Evolutionary conservation across 2,888 invertebrate genomes (phyloP).

Genomic region (Parthenolecanium corni): DNA sequence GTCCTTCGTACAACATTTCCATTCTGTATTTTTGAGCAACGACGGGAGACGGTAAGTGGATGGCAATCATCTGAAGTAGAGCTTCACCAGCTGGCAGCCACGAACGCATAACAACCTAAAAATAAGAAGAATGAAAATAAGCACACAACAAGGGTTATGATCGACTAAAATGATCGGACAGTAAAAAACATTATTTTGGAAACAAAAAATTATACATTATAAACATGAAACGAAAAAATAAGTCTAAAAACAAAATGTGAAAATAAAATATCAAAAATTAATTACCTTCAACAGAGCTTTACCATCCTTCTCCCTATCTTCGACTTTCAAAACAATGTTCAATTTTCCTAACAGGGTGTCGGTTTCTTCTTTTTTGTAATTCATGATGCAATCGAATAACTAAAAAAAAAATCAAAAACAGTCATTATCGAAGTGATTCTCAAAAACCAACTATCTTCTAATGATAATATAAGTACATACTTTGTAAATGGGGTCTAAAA

Average conservation of each 20-base stretch:
- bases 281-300: slow-evolving; percentile 81
- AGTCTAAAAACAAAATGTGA: not conserved
- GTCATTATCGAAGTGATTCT: not conserved
- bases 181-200: not conserved
- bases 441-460: not conserved
- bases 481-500: slow-evolving; percentile 97
- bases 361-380: slow-evolving; percentile 89
- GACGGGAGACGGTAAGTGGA: slow-evolving; percentile 97
- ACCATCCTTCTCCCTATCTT: slow-evolving; percentile 93
- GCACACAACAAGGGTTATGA: not conserved
- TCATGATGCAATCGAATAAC: slow-evolving; percentile 75
- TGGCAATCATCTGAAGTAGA: slow-evolving; percentile 99
- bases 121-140: slow-evolving; percentile 11
- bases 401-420: slow-evolving; percentile 34
- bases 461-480: slow-evolving; percentile 43
- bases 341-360: slow-evolving; percentile 78
- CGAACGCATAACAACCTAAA: slow-evolving; percentile 85
- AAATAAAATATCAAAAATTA: not conserved
- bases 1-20: slow-evolving; percentile 99
- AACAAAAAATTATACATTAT: not conserved
- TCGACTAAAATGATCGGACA: not conserved
- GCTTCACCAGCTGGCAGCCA: slow-evolving; percentile 99
- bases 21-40: slow-evolving; percentile 98
- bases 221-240: not conserved
- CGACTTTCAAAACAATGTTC: slow-evolving; percentile 79